phyloP scores from a whole-genome alignment of 2,888 invertebrate species.

The Rhaphigaster nebulosa region DNA sequence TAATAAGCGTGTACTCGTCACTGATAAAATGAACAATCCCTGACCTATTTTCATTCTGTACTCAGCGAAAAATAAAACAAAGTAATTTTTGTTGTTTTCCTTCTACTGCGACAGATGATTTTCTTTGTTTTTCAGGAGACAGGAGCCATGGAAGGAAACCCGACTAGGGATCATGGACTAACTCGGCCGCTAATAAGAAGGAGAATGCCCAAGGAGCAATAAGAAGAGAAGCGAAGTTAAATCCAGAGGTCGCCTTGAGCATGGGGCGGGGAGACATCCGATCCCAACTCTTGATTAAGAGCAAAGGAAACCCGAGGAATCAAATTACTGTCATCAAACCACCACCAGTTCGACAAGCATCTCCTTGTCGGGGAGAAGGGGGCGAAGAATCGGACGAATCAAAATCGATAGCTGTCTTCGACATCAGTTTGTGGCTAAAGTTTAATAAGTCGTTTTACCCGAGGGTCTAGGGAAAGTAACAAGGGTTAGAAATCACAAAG shows the following conservation, averaged over 20 bases:
- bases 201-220: constrained; percentile 37
- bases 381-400: constrained; percentile 9
- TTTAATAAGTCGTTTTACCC: not conserved
- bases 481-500: not conserved
- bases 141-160: constrained; percentile 10
- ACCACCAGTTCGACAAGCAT: constrained; percentile 32
- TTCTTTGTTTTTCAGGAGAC: constrained; percentile 18
- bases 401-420: not conserved
- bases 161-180: constrained; percentile 27
- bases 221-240: constrained; percentile 34
- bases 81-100: constrained; percentile 12
- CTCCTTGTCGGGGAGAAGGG: not conserved
- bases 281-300: constrained; percentile 48
- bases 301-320: constrained; percentile 48
- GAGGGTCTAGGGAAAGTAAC: not conserved
- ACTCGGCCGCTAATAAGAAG: constrained; percentile 20
- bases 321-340: constrained; percentile 48
- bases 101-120: not conserved
- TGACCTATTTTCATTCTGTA: not conserved
- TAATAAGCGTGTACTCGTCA: no score
- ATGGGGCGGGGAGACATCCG: constrained; percentile 34
- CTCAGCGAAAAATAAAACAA: not conserved
- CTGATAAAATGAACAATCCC: not conserved
- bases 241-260: constrained; percentile 1
- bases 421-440: not conserved